A percentile compares a stretch with the other conserved stretches of the same genome.
phyloP scores from a whole-genome alignment of 2,888 invertebrate species.

The Mythimna pallens region DNA sequence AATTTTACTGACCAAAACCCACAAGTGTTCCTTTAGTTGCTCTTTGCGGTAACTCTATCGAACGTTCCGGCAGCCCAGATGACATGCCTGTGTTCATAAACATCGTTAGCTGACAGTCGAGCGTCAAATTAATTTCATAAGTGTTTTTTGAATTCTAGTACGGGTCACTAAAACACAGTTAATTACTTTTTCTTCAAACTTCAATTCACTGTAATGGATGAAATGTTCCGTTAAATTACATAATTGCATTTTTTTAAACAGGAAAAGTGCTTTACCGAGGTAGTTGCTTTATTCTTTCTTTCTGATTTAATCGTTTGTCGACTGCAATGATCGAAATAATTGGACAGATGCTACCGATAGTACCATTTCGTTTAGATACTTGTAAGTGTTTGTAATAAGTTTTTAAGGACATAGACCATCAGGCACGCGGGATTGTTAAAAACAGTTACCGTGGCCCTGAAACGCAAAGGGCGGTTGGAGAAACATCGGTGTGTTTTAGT shows the following conservation, averaged over 20 bases:
- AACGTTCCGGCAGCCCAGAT: too few relatives aligned
- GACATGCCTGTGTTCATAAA: neutral
- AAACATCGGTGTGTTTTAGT: too few relatives aligned
- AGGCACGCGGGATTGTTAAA: too few relatives aligned
- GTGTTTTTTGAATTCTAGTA: constrained; percentile 24
- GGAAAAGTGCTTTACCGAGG: constrained; percentile 10
- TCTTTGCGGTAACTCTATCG: too few relatives aligned
- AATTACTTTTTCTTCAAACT: constrained; percentile 40
- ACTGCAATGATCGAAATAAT: neutral
- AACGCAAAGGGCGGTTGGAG: too few relatives aligned
- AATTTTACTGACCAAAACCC: too few relatives aligned
- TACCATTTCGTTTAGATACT: neutral
- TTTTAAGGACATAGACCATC: neutral
- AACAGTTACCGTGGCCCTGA: too few relatives aligned
- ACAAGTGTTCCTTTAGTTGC: too few relatives aligned
- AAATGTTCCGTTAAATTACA: constrained; percentile 51
- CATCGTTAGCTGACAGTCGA: constrained; percentile 1
- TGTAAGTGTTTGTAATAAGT: neutral
- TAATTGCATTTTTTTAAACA: constrained; percentile 36
- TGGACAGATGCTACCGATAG: neutral
- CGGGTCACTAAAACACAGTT: constrained; percentile 26
- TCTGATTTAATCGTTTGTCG: constrained; percentile 24
- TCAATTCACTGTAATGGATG: constrained; percentile 35
- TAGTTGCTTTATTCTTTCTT: constrained; percentile 30
- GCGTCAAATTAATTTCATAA: constrained; percentile 6